These are phyloP conservation scores for Dichetophora obliterata DNA, from an alignment of 2,888 invertebrate species.

Conservation along the genomic window DNA sequence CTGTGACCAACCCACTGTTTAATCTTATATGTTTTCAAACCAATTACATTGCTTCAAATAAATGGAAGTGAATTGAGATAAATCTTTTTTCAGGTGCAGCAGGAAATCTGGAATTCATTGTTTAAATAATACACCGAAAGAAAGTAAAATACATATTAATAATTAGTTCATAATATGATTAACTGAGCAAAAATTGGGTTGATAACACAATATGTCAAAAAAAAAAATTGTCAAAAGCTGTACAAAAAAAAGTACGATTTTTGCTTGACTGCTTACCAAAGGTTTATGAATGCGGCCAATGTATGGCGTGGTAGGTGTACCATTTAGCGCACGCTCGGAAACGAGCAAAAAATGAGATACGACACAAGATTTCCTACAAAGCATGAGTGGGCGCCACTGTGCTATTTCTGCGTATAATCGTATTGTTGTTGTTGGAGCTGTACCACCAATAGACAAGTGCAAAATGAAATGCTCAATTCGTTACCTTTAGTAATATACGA, in stretches of 20 bases:
- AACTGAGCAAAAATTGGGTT: neutral
- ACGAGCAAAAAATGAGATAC: conserved; percentile 5
- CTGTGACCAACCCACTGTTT: too few relatives aligned
- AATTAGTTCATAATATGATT: too few relatives aligned
- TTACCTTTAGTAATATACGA: neutral
- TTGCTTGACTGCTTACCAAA: neutral
- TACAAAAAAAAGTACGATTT: neutral
- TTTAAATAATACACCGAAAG: too few relatives aligned
- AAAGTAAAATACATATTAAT: neutral
- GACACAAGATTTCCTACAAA: neutral
- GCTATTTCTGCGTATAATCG: too few relatives aligned
- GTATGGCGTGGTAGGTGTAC: neutral
- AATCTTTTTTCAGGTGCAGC: neutral
- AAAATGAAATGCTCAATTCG: neutral
- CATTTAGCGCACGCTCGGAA: neutral
- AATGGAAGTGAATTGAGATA: too few relatives aligned
- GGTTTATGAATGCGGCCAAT: neutral
- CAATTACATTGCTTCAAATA: too few relatives aligned
- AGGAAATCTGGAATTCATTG: neutral
- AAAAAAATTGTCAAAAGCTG: neutral
- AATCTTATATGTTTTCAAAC: too few relatives aligned
- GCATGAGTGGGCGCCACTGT: neutral
- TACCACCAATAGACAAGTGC: neutral
- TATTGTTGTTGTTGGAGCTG: too few relatives aligned
- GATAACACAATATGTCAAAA: neutral